Evolutionary conservation across 35 echinoderm and acorn worm genomes (phyloP).

Genomic region (Apostichopus japonicus): DNA sequence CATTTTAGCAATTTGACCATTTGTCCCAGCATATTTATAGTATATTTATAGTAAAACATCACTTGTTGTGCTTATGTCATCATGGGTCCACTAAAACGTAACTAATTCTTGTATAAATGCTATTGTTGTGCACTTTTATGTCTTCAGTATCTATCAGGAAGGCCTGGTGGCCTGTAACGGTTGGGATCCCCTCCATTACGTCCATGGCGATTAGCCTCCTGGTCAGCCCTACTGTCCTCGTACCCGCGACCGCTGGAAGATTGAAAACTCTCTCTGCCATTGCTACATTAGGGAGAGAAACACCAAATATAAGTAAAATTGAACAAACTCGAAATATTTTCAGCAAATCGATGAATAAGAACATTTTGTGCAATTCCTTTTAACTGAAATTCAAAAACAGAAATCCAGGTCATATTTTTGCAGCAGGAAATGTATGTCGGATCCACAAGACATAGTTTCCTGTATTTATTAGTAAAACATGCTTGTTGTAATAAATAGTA

Average conservation of each 20-base stretch:
- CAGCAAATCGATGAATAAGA: neutral
- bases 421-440: constrained; percentile 18
- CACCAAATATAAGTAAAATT: constrained; percentile 4
- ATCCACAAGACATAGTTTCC: constrained; percentile 4
- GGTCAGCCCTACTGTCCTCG: constrained; percentile 45
- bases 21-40: neutral
- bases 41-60: neutral
- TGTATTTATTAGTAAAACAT: constrained; percentile 17
- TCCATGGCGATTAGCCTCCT: constrained; percentile 50
- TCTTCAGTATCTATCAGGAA: constrained; percentile 11
- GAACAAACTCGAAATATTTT: constrained; percentile 36
- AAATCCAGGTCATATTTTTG: constrained; percentile 18
- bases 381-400: constrained; percentile 22
- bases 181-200: constrained; percentile 61
- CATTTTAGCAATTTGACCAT: neutral
- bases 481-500: neutral
- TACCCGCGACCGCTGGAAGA: constrained; percentile 26
- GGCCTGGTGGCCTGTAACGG: constrained; percentile 31
- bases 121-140: constrained; percentile 3
- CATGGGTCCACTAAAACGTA: neutral
- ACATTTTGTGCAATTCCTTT: constrained; percentile 1
- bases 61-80: neutral
- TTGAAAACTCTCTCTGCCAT: constrained; percentile 41
- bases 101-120: neutral
- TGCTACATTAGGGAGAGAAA: constrained; percentile 40